These are phyloP conservation scores for Axis porcinus DNA, from an alignment of 2,113 vertebrate species.

Conservation along the genomic window DNA sequence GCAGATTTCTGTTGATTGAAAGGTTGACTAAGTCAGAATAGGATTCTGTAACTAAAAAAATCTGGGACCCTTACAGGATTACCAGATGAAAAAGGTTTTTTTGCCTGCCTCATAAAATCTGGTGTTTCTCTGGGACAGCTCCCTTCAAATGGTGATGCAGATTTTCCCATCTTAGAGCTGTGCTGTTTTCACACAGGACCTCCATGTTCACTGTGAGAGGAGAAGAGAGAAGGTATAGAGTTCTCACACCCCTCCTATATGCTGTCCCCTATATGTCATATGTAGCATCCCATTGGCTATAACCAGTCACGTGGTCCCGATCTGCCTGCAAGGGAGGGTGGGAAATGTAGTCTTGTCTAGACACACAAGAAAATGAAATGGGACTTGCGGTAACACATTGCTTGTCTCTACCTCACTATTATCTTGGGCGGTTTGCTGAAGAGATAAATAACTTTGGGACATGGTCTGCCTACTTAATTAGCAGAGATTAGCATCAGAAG, in stretches of 20 bases:
- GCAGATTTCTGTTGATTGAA: not conserved
- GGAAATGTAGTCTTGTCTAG: not conserved
- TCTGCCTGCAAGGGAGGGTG: not conserved
- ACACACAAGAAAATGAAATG: not conserved
- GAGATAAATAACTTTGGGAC: not conserved
- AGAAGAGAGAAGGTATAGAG: not conserved
- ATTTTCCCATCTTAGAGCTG: not conserved
- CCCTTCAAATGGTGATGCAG: not conserved
- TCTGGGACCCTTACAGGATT: not conserved
- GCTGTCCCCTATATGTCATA: not conserved
- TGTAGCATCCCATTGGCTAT: not conserved
- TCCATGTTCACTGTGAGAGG: not conserved
- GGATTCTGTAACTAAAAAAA: not conserved
- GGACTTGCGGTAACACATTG: accelerated
- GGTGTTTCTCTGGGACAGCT: not conserved
- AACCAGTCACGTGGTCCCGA: not conserved
- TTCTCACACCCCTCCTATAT: not conserved
- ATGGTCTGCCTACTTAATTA: not conserved
- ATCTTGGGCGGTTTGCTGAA: not conserved
- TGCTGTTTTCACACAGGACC: not conserved
- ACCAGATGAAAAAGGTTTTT: not conserved
- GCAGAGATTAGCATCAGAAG: not conserved
- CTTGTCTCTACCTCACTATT: not conserved
- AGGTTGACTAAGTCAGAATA: not conserved
- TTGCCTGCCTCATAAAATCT: not conserved